A percentile compares a stretch with the other conserved stretches of the same genome.
These are phyloP conservation scores for Hypotaenidia okinawae DNA, from an alignment of 2,797 vertebrate genomes.

Conservation along the genomic window DNA sequence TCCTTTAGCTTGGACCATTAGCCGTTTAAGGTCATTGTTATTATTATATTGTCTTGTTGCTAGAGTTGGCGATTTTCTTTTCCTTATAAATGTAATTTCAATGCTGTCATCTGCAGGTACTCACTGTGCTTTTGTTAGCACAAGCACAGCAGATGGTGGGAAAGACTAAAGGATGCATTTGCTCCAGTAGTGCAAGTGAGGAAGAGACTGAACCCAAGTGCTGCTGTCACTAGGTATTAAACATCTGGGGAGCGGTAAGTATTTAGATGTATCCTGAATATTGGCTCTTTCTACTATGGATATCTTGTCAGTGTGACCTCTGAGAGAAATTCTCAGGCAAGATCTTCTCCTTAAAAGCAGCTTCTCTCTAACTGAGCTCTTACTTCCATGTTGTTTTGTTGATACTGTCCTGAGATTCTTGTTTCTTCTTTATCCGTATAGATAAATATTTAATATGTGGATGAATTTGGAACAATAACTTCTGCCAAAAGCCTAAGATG, in stretches of 20 bases:
- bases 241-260: background rate
- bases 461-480: background rate
- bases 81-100: background rate
- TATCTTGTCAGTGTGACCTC: background rate
- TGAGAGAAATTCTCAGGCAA: background rate
- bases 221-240: background rate
- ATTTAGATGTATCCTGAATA: background rate
- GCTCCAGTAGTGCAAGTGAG: background rate
- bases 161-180: slow-evolving; percentile 4
- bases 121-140: background rate
- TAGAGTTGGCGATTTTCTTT: background rate
- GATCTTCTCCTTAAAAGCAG: background rate
- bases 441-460: slow-evolving; percentile 22
- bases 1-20: background rate
- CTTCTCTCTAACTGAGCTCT: background rate
- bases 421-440: background rate
- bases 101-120: background rate
- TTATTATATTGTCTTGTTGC: background rate
- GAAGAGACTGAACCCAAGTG: slow-evolving; percentile 15
- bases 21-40: background rate
- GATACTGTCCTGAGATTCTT: background rate
- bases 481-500: background rate
- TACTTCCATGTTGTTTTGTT: background rate
- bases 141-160: background rate
- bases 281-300: background rate